Percentiles rank a stretch among this genome's conserved stretches.
These are phyloP conservation scores for Rhagophthalmus giganteus DNA, from an alignment of 2,888 invertebrate genomes.

Conservation along the genomic window DNA sequence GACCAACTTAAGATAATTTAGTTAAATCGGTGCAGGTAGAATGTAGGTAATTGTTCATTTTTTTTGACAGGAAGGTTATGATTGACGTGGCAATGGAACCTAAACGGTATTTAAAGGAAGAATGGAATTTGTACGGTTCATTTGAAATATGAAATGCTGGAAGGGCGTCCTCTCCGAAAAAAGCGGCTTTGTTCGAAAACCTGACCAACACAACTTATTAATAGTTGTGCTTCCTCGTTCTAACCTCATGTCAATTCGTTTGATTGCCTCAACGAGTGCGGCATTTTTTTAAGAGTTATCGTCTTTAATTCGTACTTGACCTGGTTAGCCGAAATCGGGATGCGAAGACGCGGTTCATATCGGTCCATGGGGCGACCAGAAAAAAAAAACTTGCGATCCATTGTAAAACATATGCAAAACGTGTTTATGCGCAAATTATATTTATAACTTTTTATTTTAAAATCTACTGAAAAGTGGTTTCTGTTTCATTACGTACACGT, in stretches of 20 bases:
- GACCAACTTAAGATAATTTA: no score
- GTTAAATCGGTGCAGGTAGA: no score
- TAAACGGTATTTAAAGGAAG: conserved; percentile 20
- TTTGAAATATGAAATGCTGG: conserved; percentile 2
- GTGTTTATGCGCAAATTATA: no score
- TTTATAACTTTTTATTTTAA: no score
- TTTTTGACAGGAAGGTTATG: conserved; percentile 19
- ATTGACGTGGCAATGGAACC: conserved; percentile 37
- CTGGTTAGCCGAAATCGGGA: conserved; percentile 4
- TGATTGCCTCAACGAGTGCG: conserved; percentile 20
- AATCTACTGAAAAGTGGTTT: no score
- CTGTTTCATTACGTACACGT: no score
- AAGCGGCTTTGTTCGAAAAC: conserved; percentile 19
- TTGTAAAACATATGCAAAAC: no score
- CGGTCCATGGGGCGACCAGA: no score
- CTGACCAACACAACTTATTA: conserved; percentile 29
- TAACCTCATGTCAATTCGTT: conserved; percentile 14
- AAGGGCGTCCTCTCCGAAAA: no score
- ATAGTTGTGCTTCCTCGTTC: conserved; percentile 10
- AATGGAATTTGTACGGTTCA: conserved; percentile 4
- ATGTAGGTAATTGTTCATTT: no score
- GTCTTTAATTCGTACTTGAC: conserved; percentile 14
- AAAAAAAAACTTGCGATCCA: no score
- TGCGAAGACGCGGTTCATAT: no score
- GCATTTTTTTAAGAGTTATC: conserved; percentile 10